Evolutionary conservation across 2,797 vertebrate genomes (phyloP).

Genomic region (Mormyrops boulengeri): DNA sequence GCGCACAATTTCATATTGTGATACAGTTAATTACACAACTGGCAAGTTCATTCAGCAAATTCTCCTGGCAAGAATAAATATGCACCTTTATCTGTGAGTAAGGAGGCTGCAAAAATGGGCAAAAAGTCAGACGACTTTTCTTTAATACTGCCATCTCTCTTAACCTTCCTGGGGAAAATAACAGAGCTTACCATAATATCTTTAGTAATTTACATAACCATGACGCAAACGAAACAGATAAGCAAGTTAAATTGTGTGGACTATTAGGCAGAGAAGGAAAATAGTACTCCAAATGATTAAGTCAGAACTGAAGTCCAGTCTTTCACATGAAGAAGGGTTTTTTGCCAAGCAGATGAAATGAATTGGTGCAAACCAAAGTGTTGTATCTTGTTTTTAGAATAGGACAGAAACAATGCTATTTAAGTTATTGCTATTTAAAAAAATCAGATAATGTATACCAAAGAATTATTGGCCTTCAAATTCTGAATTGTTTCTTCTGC

Average conservation of each 20-base stretch:
- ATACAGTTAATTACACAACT: not conserved
- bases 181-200: not conserved
- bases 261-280: not conserved
- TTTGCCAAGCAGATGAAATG: not conserved
- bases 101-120: not conserved
- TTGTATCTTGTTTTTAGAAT: not conserved
- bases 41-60: not conserved
- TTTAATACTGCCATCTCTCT: not conserved
- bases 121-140: not conserved
- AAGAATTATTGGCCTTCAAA: not conserved
- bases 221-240: not conserved
- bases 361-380: not conserved
- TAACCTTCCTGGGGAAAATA: not conserved
- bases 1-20: not conserved
- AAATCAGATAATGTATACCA: not conserved
- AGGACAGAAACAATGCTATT: not conserved
- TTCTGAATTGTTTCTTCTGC: not conserved
- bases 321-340: not conserved
- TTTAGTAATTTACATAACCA: not conserved
- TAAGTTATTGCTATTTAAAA: not conserved
- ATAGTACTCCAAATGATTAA: not conserved
- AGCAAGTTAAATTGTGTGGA: not conserved
- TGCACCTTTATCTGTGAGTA: not conserved
- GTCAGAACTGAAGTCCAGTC: not conserved
- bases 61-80: not conserved